These are phyloP conservation scores for Dicycla oo DNA, from an alignment of 2,888 invertebrate genomes.

Conservation along the genomic window DNA sequence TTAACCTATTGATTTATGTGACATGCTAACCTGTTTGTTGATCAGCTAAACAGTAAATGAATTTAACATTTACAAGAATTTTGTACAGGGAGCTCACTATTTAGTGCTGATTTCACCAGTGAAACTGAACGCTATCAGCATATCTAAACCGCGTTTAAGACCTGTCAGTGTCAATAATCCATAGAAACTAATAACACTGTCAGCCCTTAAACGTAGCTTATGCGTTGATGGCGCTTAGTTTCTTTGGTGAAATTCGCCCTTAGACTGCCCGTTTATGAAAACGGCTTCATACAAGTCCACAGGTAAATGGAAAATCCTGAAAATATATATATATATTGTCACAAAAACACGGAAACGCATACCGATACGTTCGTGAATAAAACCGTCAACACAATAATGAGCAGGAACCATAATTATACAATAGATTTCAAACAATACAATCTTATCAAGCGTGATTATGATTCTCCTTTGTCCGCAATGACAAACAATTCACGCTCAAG, in stretches of 20 bases:
- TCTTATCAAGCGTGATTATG: background rate
- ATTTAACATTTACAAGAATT: background rate
- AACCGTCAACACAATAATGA: background rate
- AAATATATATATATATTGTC: background rate
- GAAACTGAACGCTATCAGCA: background rate
- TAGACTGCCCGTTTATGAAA: background rate
- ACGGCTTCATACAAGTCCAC: too few relatives aligned
- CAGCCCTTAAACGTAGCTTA: too few relatives aligned
- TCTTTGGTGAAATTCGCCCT: too few relatives aligned
- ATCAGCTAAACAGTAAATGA: background rate
- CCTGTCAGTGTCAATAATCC: too few relatives aligned
- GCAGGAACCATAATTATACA: background rate
- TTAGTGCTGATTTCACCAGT: too few relatives aligned
- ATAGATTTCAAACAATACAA: constrained; percentile 4
- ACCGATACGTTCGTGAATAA: background rate
- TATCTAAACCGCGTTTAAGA: too few relatives aligned
- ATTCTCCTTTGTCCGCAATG: background rate
- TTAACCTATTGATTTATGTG: background rate
- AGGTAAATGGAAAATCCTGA: background rate
- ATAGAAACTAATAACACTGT: too few relatives aligned
- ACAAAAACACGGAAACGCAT: background rate
- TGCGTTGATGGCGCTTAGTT: too few relatives aligned
- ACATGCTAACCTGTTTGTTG: background rate
- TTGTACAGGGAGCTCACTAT: background rate
- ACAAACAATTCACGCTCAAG: constrained; percentile 16